Evolutionary conservation across 2,888 invertebrate genomes (phyloP), one percentile per base, ranked within the genome.

Genomic region (Pterostichus madidus): DNA sequence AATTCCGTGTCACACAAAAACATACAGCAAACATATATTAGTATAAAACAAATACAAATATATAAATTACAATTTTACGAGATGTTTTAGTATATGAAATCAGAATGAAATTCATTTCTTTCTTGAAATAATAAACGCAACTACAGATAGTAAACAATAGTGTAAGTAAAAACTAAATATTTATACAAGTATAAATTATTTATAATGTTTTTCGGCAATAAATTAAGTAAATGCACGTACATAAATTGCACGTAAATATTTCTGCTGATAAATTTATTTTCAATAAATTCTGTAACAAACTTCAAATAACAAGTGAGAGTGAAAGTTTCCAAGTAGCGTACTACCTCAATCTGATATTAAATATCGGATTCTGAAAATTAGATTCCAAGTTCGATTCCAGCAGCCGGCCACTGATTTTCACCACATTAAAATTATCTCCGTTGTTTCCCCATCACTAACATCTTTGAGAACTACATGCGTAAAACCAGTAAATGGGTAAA

Each of bases 81-180:
- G n/a, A n/a, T 13, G 15, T n/a, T 64, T 31, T 31, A 24, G 24
- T 24, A 24, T 24, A 31, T 59, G 31, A 59, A 59, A 24, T 39
- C 39, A 59, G 24, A 59, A 59, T 59, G 59, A 64, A 64, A 64
- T 35, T 35, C 32, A 35, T 64, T 64, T 64, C 64, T 64, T 35
- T 64, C 8, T 31, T 59, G 17, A 32, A 64, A 64, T 64, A 64
- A 35, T 35, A 64, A 64, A 64, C 35, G 31, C 5, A 49, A 13
- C 5, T 64, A 35, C 32, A 64, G n/a, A 35, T 64, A 64, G 13
- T 64, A 64, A 64, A 64, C 13, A 59, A 31, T 49, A 49, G 13
- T n/a, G 31, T 17, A 53, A 53, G 15, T 53, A 53, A 53, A 53
- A 53, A 17, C 15, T 39, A 39, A 39, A 39, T 39, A 39, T 39